Evolutionary conservation across 2,113 vertebrate species (phyloP), one percentile per base, ranked within the genome.

Genomic region (Sorex fumeus): DNA sequence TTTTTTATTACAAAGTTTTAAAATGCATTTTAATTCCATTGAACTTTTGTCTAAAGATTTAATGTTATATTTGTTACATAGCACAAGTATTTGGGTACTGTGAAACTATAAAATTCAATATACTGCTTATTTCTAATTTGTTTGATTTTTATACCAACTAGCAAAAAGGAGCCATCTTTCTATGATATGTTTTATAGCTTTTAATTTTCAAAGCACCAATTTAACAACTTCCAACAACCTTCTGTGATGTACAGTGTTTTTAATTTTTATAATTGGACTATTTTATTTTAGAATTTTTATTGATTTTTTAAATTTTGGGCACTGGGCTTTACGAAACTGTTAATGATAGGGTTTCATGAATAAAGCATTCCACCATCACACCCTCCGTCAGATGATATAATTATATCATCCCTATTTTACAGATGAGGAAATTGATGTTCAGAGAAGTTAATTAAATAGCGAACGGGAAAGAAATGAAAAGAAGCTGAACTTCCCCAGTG

Each of bases 31-130:
- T n/a, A 6, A 83, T n/a, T 64, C 1, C 83, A 70, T n/a, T 69
- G 67, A 69, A 69, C 15, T 69, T 69, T 40, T 85, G 60, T 76
- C 43, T n/a, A 34, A 19, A 21, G 11, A 53, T 62, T 64, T 86
- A 43, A 75, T 64, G 28, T 71, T 76, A 34, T 53, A 21, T 87
- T 70, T 19, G 27, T 71, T 13, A 62, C 8, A 21, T 18, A 50
- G 78, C 13, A 70, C 30, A 64, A 45, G 21, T 47, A 43, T 60
- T 91, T 95, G 84, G 36, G 74, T 72, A 83, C 30, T 28, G 27
- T 18, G 81, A 86, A 92, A 47, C 13, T 83, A 21, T 36, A 90
- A 64, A 82, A 53, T 28, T 15, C 53, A 87, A 72, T 62, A 76
- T 60, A n/a, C 25, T 90, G n/a, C 40, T 77, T 72, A 45, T 32